phyloP scores from a whole-genome alignment of 2,888 invertebrate species.

The Nasonovia ribisnigri region DNA sequence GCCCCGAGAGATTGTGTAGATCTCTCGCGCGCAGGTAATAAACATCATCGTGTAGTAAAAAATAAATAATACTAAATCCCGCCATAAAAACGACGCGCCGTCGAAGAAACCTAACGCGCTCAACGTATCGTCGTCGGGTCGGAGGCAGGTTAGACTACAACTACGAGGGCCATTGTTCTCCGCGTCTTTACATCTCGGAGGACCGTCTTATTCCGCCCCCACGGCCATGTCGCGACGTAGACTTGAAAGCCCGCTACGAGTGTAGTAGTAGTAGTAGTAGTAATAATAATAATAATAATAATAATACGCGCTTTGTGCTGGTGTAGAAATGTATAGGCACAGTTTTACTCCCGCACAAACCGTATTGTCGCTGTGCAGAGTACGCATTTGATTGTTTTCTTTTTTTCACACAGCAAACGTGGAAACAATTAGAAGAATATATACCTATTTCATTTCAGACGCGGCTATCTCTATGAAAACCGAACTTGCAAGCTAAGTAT shows the following conservation, averaged over 20 bases:
- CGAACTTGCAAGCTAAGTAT: neutral
- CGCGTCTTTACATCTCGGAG: neutral
- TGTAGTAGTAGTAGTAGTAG: no score
- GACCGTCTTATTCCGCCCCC: constrained; percentile 10
- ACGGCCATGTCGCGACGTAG: neutral
- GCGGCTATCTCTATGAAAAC: neutral
- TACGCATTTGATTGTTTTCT: neutral
- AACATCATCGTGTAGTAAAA: constrained; percentile 18
- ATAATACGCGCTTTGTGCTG: neutral
- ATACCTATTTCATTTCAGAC: neutral
- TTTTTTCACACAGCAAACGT: neutral
- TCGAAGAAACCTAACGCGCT: neutral
- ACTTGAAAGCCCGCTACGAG: neutral
- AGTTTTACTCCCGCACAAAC: neutral
- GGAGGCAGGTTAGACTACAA: neutral
- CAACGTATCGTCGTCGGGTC: neutral
- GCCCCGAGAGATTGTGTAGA: constrained; percentile 38
- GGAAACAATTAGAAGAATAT: constrained; percentile 6
- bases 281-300: neutral
- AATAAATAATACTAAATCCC: constrained; percentile 30
- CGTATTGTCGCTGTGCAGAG: neutral
- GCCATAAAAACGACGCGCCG: constrained; percentile 41
- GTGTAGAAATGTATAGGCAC: neutral
- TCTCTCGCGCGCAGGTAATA: constrained; percentile 35
- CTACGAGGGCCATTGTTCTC: constrained; percentile 4